phyloP scores from a whole-genome alignment of 2,888 invertebrate genomes.

The Onchidella celtica region DNA sequence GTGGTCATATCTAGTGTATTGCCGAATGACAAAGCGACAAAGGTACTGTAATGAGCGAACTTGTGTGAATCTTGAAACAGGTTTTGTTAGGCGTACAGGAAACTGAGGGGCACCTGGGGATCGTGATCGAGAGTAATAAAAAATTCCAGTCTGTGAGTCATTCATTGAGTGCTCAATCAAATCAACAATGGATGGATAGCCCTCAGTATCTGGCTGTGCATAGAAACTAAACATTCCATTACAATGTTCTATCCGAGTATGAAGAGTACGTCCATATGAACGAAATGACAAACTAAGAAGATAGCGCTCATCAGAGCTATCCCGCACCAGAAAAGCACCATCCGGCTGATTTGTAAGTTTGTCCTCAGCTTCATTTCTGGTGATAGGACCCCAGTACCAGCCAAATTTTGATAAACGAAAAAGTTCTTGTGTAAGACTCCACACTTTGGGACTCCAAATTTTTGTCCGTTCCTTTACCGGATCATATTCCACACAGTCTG shows the following conservation, averaged over 20 bases:
- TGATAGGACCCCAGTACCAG: conserved; percentile 91
- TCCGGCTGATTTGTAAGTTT: conserved; percentile 86
- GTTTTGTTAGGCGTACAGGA: conserved; percentile 88
- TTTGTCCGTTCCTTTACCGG: conserved; percentile 58
- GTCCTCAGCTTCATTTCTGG: conserved; percentile 86
- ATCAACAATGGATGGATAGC: conserved; percentile 84
- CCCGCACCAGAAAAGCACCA: conserved; percentile 88
- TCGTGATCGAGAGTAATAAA: conserved; percentile 87
- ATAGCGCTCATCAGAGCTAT: conserved; percentile 87
- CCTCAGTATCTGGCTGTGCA: conserved; percentile 79
- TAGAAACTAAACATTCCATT: conserved; percentile 83
- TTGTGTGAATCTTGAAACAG: conserved; percentile 88
- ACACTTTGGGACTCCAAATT: conserved; percentile 78
- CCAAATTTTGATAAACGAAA: conserved; percentile 80
- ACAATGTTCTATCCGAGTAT: conserved; percentile 88
- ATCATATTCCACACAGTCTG: conserved; percentile 50
- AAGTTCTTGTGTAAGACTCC: conserved; percentile 81
- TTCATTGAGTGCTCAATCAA: conserved; percentile 88
- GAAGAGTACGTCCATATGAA: conserved; percentile 85
- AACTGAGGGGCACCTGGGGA: conserved; percentile 86
- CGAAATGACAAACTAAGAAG: conserved; percentile 89
- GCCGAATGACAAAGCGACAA: conserved; percentile 87
- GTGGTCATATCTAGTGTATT: conserved; percentile 85
- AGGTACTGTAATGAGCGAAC: conserved; percentile 87
- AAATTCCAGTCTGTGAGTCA: conserved; percentile 86